phyloP scores from a whole-genome alignment of 2,888 invertebrate genomes.

The Sarcophaga caerulescens region DNA sequence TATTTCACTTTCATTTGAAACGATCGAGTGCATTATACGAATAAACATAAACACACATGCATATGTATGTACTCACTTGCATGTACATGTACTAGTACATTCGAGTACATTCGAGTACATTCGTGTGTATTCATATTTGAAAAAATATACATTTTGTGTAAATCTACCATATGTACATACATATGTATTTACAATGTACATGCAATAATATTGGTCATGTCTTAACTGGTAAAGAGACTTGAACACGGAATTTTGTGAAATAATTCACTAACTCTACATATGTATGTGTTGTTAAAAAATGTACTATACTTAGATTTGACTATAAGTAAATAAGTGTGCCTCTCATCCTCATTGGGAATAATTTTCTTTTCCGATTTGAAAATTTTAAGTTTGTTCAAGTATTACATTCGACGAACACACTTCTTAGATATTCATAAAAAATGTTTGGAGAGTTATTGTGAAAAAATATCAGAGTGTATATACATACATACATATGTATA shows the following conservation, averaged over 20 bases:
- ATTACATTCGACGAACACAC: too few relatives aligned
- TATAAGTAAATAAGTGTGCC: background rate
- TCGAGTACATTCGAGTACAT: background rate
- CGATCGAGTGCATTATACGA: conserved; percentile 11
- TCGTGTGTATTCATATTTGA: background rate
- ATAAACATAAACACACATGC: background rate
- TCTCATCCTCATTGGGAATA: too few relatives aligned
- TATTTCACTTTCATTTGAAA: conserved; percentile 52
- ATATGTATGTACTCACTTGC: too few relatives aligned
- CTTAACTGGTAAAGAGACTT: background rate
- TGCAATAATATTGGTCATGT: background rate
- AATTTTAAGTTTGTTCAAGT: too few relatives aligned
- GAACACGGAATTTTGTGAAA: background rate
- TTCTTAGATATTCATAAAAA: too few relatives aligned
- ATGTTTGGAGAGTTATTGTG: too few relatives aligned
- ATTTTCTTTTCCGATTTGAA: too few relatives aligned
- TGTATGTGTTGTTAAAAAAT: background rate
- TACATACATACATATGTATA: too few relatives aligned
- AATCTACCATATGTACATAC: background rate
- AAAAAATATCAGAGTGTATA: too few relatives aligned
- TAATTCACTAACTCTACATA: background rate
- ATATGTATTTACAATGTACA: background rate
- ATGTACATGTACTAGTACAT: background rate
- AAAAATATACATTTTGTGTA: background rate
- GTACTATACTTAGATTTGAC: background rate